These are phyloP conservation scores for Andrena camellia DNA, from an alignment of 2,888 invertebrate species.

Conservation along the genomic window DNA sequence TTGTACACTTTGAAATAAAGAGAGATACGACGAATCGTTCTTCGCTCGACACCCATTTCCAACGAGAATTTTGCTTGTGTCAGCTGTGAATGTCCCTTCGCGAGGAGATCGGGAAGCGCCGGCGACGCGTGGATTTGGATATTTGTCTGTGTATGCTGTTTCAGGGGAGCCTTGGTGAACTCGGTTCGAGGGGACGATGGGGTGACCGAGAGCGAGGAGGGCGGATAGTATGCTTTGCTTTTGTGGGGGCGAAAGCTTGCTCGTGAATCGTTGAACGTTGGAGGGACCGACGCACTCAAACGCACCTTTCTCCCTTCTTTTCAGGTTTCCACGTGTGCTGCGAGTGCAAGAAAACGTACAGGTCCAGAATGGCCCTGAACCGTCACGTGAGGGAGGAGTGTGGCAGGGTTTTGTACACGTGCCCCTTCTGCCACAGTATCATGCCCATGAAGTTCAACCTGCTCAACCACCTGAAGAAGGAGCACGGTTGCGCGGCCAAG, in stretches of 20 bases:
- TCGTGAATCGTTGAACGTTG: constrained; percentile 35
- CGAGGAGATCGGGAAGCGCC: no score
- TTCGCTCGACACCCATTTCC: background rate
- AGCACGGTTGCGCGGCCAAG: constrained; percentile 69
- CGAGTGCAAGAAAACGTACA: constrained; percentile 87
- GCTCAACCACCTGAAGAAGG: constrained; percentile 73
- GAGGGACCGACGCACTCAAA: constrained; percentile 45
- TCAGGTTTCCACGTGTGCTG: constrained; percentile 82
- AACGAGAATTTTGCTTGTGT: background rate
- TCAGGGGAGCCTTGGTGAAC: constrained; percentile 6
- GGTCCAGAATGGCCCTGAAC: constrained; percentile 86
- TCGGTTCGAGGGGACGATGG: background rate
- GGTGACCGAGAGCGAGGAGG: background rate
- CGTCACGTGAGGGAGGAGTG: constrained; percentile 81
- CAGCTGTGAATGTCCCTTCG: background rate
- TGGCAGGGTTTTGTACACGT: constrained; percentile 79
- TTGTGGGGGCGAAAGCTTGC: constrained; percentile 57
- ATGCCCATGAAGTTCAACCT: constrained; percentile 80
- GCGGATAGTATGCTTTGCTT: constrained; percentile 65
- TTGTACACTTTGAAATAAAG: constrained; percentile 4
- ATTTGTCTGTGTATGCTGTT: background rate
- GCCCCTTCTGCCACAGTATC: constrained; percentile 77
- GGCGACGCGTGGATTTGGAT: background rate
- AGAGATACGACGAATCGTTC: background rate
- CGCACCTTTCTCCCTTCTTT: constrained; percentile 64